phyloP scores from a whole-genome alignment of 2,797 vertebrate genomes.

The Tachyglossus aculeatus region DNA sequence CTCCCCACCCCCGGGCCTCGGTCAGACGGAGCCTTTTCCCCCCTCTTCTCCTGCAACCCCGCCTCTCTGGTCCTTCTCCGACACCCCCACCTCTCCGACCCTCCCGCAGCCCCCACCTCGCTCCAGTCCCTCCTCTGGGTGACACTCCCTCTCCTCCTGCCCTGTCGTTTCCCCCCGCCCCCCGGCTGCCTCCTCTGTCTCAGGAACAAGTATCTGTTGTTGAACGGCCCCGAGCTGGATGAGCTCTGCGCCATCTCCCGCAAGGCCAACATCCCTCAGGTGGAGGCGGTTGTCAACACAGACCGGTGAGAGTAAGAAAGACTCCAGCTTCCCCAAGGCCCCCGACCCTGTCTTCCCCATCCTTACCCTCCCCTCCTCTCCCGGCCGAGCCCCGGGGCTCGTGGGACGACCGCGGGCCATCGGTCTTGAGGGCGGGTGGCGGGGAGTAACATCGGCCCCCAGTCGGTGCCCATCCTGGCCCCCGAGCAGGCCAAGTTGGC shows the following conservation, averaged over 20 bases:
- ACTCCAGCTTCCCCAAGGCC: background rate
- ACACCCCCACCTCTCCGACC: too few species aligned
- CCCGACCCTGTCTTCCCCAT: background rate
- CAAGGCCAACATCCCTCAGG: slow-evolving; percentile 97
- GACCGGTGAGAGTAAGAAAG: slow-evolving; percentile 79
- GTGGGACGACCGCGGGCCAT: too few species aligned
- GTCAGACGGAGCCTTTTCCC: too few species aligned
- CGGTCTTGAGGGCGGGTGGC: too few species aligned
- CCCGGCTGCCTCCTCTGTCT: slow-evolving; percentile 23
- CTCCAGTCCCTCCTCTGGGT: too few species aligned
- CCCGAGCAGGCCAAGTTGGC: background rate
- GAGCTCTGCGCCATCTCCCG: slow-evolving; percentile 96
- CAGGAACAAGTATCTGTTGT: slow-evolving; percentile 96
- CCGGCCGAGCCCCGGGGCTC: fast-evolving
- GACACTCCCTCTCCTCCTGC: too few species aligned
- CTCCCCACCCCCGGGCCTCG: too few species aligned
- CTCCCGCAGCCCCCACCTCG: too few species aligned
- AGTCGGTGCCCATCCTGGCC: background rate
- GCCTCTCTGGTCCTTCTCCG: too few species aligned
- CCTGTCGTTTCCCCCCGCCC: background rate
- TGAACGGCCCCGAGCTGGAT: slow-evolving; percentile 95
- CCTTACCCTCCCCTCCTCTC: too few species aligned
- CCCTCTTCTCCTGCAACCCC: too few species aligned
- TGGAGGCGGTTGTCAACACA: slow-evolving; percentile 96
- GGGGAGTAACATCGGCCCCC: too few species aligned